A percentile compares a stretch with the other conserved stretches of the same genome.
phyloP scores from a whole-genome alignment of 2,113 vertebrate species.

The Suricata suricatta region DNA sequence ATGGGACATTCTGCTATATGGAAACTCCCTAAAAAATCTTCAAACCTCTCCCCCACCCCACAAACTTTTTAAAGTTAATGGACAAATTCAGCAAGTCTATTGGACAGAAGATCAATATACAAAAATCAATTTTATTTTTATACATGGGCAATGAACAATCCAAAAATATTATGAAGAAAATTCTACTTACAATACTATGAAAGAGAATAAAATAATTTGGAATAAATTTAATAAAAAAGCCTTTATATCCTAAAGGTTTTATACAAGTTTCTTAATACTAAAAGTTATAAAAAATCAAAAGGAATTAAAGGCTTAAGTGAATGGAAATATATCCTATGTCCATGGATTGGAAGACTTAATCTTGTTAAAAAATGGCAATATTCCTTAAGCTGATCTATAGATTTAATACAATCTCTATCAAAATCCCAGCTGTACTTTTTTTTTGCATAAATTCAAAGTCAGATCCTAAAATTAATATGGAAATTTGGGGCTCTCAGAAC shows the following conservation, averaged over 20 bases:
- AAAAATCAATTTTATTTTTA: not conserved
- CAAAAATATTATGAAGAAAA: not conserved
- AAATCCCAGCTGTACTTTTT: not conserved
- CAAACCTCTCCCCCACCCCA: too few species aligned
- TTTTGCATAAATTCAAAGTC: not conserved
- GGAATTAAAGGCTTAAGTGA: not conserved
- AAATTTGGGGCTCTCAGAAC: not conserved
- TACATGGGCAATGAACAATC: not conserved
- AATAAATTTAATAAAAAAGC: not conserved
- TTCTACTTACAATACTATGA: not conserved
- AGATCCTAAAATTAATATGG: not conserved
- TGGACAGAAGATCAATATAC: not conserved
- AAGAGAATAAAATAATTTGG: not conserved
- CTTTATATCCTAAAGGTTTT: not conserved
- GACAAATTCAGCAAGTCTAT: not conserved
- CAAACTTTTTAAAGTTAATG: not conserved
- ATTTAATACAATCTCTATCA: not conserved
- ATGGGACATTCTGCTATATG: not conserved
- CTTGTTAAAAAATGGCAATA: not conserved
- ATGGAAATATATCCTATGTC: not conserved
- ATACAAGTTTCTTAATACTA: not conserved
- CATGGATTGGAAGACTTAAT: not conserved
- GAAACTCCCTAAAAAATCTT: not conserved
- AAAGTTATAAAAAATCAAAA: not conserved
- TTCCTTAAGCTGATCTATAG: not conserved